phyloP scores from a whole-genome alignment of 1,140 invertebrate species.

The Lordiphosa collinella region DNA sequence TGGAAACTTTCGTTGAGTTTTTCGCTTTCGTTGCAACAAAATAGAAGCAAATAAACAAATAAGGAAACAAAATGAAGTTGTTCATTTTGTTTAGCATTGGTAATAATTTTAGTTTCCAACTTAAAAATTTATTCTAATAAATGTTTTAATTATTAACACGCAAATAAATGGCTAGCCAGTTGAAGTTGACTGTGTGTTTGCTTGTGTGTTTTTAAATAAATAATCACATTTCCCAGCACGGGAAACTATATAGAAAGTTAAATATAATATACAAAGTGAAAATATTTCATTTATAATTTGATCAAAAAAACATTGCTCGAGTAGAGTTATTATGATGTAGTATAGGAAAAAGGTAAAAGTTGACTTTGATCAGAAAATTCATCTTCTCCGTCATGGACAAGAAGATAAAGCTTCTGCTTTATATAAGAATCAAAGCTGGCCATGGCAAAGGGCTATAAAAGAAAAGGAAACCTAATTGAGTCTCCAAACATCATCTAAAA shows the following conservation, averaged over 20 bases:
- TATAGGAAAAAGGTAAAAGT: too few species aligned
- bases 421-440: too few species aligned
- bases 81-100: constrained; percentile 18
- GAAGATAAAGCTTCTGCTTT: too few species aligned
- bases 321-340: too few species aligned
- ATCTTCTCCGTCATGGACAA: too few species aligned
- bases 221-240: constrained; percentile 22
- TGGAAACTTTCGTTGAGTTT: constrained; percentile 38
- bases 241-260: constrained; percentile 31
- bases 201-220: constrained; percentile 27
- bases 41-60: constrained; percentile 19
- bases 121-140: constrained; percentile 11
- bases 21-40: constrained; percentile 8
- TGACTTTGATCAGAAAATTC: too few species aligned
- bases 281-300: constrained; percentile 39
- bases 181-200: background rate
- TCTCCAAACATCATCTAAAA: too few species aligned
- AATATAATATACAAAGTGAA: constrained; percentile 28
- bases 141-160: constrained; percentile 39
- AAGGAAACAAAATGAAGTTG: constrained; percentile 14
- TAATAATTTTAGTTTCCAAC: constrained; percentile 11
- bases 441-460: too few species aligned
- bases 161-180: constrained; percentile 26
- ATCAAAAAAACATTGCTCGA: too few species aligned
- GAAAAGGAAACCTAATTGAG: too few species aligned